Base-by-base conservation (phyloP, 2,888 invertebrate genomes). In the Nebria salina region DNA sequence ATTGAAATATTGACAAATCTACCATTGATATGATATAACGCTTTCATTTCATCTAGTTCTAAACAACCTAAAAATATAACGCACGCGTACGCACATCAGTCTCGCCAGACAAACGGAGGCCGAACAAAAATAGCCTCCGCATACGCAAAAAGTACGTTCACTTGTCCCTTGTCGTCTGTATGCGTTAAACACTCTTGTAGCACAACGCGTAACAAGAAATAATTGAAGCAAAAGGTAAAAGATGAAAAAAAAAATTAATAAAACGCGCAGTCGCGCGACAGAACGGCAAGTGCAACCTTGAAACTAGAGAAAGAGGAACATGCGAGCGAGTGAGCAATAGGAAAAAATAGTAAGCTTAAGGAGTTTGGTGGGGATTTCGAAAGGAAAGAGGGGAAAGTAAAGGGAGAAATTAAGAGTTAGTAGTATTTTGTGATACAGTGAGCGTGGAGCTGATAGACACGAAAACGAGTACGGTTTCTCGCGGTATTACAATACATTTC, bases 321-420 rank as follows among this genome's bases (percentile, higher is more conserved):
- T 85, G 85, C 86, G 85, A 88, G 88, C 86, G 87, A 88, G 87
- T 86, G 85, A 86, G 87, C 86, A 85, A 86, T 86, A 87, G 88
- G 87, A 88, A 88, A 88, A 85, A 85, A 87, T 79, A 75, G 75
- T 79, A 88, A 87, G 87, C 85, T 85, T 85, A 86, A 84, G 84
- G 54, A 73, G 75, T 11, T 54, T 83, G 83, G 84, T 83, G 84
- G 84, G 84, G 85, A 84, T 76, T 82, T 83, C 75, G 79, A 77
- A 65, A 41, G 68, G 70, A 76, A 76, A 88, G 88, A 87, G 88
- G 88, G 89, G 88, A 89, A 89, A 89, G 88, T 88, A 89, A 89
- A 89, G 89, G 88, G 88, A 89, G 89, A 89, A 89, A 89, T 89
- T 89, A 87, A 87, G 87, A 88, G 86, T 86, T 87, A 86, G 87